Conservation (phyloP, 2,888 invertebrate genomes). For the Temnothorax rugatulus region DNA sequence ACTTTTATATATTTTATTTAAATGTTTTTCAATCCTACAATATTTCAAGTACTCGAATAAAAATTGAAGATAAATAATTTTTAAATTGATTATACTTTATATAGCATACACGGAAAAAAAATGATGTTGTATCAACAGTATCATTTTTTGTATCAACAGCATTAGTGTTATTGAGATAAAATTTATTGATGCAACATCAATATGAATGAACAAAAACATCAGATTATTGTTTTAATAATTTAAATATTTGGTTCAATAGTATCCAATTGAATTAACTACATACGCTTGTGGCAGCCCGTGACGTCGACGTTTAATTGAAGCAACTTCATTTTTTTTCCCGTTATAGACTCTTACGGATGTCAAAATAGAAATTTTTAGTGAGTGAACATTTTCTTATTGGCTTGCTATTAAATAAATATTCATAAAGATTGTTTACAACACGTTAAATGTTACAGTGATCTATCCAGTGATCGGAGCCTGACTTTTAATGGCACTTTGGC, state of each 20-base stretch:
- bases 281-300: too few relatives aligned
- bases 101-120: too few relatives aligned
- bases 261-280: too few relatives aligned
- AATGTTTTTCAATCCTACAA: not conserved
- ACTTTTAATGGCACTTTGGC: not conserved
- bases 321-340: too few relatives aligned
- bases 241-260: too few relatives aligned
- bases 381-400: not conserved
- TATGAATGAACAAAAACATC: too few relatives aligned
- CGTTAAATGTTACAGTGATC: not conserved
- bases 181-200: too few relatives aligned
- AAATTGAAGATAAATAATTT: not conserved
- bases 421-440: not conserved
- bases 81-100: not conserved
- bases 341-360: not conserved
- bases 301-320: too few relatives aligned
- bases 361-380: not conserved
- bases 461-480: not conserved
- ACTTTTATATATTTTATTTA: not conserved
- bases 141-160: too few relatives aligned
- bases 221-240: too few relatives aligned
- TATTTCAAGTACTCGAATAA: not conserved
- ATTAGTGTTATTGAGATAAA: too few relatives aligned
- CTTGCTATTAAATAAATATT: conserved; percentile 6
- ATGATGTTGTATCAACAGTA: too few relatives aligned